Evolutionary conservation across 2,797 vertebrate species (phyloP).

Genomic region (Anguilla obscura): DNA sequence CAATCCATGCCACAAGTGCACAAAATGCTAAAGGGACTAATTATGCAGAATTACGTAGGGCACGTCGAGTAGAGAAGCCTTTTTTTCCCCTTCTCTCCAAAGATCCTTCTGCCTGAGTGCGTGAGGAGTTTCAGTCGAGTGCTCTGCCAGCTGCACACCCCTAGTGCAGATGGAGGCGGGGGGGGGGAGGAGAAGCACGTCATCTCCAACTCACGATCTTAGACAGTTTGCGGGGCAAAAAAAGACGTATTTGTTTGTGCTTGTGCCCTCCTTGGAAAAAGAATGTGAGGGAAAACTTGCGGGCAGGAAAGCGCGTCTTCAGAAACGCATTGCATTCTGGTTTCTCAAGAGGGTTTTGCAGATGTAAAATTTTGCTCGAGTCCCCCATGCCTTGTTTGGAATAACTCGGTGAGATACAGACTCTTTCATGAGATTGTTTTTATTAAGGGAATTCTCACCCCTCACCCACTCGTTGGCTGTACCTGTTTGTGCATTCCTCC

Average conservation of each 20-base stretch:
- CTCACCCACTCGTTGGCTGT: background rate
- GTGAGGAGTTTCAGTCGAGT: background rate
- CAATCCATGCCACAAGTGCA: background rate
- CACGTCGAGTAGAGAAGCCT: background rate
- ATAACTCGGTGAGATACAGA: conserved; percentile 22
- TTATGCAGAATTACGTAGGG: background rate
- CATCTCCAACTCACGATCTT: conserved; percentile 41
- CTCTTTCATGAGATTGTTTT: background rate
- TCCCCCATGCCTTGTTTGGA: background rate
- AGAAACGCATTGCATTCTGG: conserved; percentile 17
- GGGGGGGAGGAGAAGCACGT: background rate
- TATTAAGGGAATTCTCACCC: background rate
- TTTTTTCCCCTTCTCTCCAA: background rate
- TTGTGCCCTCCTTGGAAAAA: conserved; percentile 23
- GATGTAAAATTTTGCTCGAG: background rate
- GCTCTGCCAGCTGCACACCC: background rate
- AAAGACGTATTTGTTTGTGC: conserved; percentile 25
- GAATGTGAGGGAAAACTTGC: background rate
- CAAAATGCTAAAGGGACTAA: background rate
- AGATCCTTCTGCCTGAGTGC: conserved; percentile 16
- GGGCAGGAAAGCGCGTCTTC: conserved; percentile 20
- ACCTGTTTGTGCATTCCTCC: background rate
- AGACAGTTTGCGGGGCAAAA: background rate
- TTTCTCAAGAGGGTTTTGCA: conserved; percentile 30
- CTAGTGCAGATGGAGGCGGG: conserved; percentile 5